phyloP scores from a whole-genome alignment of 2,888 invertebrate species.

The Dioctria rufipes region DNA sequence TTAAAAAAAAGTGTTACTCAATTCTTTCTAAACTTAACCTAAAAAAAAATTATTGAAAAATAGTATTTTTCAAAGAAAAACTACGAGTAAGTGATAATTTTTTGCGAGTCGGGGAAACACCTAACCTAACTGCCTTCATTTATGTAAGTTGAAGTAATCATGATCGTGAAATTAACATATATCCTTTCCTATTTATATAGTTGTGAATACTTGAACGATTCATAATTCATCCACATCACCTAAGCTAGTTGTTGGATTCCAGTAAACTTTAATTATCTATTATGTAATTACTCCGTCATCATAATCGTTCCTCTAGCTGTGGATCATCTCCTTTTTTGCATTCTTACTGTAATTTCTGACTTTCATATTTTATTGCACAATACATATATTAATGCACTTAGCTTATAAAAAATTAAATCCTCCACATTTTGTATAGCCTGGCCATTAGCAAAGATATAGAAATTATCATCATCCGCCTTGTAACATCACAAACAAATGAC shows the following conservation, averaged over 20 bases:
- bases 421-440: neutral
- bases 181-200: neutral
- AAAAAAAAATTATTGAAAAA: constrained; percentile 18
- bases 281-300: neutral
- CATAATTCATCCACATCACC: too few species aligned
- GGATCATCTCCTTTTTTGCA: too few species aligned
- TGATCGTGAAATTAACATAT: constrained; percentile 42
- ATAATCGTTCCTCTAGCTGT: neutral
- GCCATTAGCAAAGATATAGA: neutral
- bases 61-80: neutral
- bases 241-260: neutral
- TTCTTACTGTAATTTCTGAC: too few species aligned
- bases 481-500: neutral
- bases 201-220: neutral
- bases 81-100: neutral
- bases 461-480: neutral
- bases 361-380: too few species aligned
- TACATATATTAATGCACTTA: too few species aligned
- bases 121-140: constrained; percentile 13
- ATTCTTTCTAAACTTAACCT: constrained; percentile 35
- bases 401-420: too few species aligned
- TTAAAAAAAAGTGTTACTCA: neutral
- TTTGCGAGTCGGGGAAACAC: constrained; percentile 39
- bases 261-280: neutral
- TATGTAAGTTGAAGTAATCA: constrained; percentile 33